Evolutionary conservation across 2,888 invertebrate genomes (phyloP), one percentile per base, ranked within the genome.

Genomic region (Uropetala carovei): DNA sequence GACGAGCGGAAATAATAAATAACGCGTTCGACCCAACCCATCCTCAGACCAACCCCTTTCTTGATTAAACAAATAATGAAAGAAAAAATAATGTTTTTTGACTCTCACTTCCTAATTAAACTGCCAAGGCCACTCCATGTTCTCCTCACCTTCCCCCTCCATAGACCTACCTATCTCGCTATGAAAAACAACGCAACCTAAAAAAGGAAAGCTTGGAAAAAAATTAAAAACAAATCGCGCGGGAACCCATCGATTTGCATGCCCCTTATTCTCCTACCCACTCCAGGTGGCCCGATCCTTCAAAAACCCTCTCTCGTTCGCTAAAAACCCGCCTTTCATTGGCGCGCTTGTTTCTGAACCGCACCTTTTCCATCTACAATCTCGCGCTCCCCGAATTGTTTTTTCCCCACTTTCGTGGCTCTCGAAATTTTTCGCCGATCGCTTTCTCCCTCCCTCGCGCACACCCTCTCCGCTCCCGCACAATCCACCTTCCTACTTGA

Each of bases 311-410:
- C 75, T 27, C 22, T 27, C 75, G 75, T 75, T 75, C 13, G 13
- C 75, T 14, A 75, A 75, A 75, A 75, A 22, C 75, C 27, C 22
- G 22, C 75, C 75, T 75, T 75, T 75, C 75, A 75, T 27, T n/a
- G 0, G 22, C 22, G 75, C 22, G 22, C 22, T 27, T 27, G 75
- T 22, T 27, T 27, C 75, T 22, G 10, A 10, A 11, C 75, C 75
- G 22, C 64, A 14, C 16, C 8, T 16, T 16, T 64, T 14, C 64
- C 7, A 43, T 43, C 64, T 16, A 64, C 13, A 16, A 16, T 0
- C 14, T n/a, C 64, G 8, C n/a, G 9, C 68, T 5, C 68, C 0
- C 7, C 27, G 75, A 75, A 75, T 75, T 27, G 27, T 75, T 75
- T 75, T 75, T 75, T 27, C 75, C 22, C 68, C 27, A 22, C 11